Conservation (phyloP, 2,113 vertebrate species). For the Sander vitreus region DNA sequence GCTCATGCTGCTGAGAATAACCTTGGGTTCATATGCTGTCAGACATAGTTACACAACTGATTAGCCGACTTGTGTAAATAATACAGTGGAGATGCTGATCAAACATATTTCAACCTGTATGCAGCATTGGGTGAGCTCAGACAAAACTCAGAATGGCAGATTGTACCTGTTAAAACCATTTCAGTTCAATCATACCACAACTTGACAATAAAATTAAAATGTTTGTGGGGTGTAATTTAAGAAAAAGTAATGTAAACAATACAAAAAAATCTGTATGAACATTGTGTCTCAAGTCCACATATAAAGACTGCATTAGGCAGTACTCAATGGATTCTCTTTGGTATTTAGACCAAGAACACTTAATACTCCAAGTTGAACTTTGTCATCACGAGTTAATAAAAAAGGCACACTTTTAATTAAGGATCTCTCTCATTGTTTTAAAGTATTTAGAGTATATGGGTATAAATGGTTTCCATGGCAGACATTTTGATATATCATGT, state of each 20-base stretch:
- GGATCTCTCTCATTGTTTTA: conserved; percentile 2
- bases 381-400: conserved; percentile 13
- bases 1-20: conserved; percentile 74
- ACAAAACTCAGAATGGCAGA: neutral
- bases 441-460: no score
- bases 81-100: conserved; percentile 79
- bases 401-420: conserved; percentile 66
- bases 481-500: no score
- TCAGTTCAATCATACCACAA: neutral
- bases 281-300: conserved; percentile 7
- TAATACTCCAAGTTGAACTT: conserved; percentile 17
- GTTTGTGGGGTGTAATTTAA: neutral
- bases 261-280: neutral
- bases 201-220: neutral
- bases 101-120: conserved; percentile 50
- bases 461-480: no score
- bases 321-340: conserved; percentile 3
- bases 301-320: neutral
- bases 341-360: conserved; percentile 12
- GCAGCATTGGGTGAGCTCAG: conserved; percentile 1
- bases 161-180: neutral
- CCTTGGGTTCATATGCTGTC: conserved; percentile 70
- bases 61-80: conserved; percentile 73
- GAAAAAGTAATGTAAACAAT: neutral
- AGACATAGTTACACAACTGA: conserved; percentile 68